Evolutionary conservation across 2,797 vertebrate species (phyloP), one percentile per base, ranked within the genome.

Genomic region (Todus mexicanus): DNA sequence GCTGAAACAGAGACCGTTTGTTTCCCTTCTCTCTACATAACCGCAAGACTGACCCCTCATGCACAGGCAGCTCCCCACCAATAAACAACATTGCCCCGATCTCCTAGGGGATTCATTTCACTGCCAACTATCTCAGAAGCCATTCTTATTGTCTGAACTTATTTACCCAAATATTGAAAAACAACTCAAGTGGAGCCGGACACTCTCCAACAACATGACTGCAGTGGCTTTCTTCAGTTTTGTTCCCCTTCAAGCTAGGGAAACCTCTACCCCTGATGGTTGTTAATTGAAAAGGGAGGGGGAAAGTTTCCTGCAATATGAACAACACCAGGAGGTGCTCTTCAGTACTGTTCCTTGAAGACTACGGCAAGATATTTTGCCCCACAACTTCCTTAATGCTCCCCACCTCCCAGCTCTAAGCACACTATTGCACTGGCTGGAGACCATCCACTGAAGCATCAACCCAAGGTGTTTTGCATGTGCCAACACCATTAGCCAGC

Each of bases 111-210:
- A 90, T 84, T 82, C 27, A 59, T 35, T 78, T 40, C 66, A 2
- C 64, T 75, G 92, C 83, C 72, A 50, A 88, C 57, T 22, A 79
- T 89, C 84, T 61, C 63, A 73, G 59, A 69, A 65, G 11, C 68
- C 77, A 56, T 89, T 66, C 92, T 95, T 68, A 73, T 21, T 95
- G 94, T 94, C 91, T 93, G 42, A 68, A 94, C 74, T 91, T 93
- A 95, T 97, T 95, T 95, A 85, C 80, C 76, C 73, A 51, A 90
- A 83, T 10, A 87, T 77, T 51, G 90, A 69, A 93, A 96, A 97
- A 95, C 87, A 95, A 87, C 84, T 84, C 71, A 63, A 70, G 91
- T 21, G 59, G 72, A 87, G 77, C 50, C 71, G 4, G 50, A 40
- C 27, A 5, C 21, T 61, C 47, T 84, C 56, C 74, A 95, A 27